A percentile compares a stretch with the other conserved stretches of the same genome.
phyloP scores from a whole-genome alignment of 2,888 invertebrate species.

The Xestobium rufovillosum region DNA sequence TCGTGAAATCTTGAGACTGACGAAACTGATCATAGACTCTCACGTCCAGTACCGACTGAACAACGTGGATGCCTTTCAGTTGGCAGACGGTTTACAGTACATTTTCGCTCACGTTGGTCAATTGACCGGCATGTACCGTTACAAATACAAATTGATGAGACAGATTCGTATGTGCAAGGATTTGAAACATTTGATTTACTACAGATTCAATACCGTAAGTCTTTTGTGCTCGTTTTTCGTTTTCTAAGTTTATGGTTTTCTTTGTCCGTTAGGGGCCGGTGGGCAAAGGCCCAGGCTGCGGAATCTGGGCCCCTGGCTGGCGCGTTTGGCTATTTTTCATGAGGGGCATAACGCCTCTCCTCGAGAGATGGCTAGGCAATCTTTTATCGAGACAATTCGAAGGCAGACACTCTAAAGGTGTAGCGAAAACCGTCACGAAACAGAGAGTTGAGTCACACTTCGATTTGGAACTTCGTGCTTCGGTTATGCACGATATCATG shows the following conservation, averaged over 20 bases:
- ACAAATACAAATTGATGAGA: constrained; percentile 97
- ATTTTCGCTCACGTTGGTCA: constrained; percentile 99
- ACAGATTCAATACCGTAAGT: constrained; percentile 94
- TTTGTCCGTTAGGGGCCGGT: constrained; percentile 72
- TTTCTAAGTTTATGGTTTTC: constrained; percentile 5
- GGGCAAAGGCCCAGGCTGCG: constrained; percentile 97
- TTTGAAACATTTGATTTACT: constrained; percentile 97
- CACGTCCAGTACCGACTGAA: constrained; percentile 99
- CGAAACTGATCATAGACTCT: constrained; percentile 97
- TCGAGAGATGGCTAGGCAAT: constrained; percentile 99
- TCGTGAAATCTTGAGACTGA: constrained; percentile 95
- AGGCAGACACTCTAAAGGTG: constrained; percentile 98
- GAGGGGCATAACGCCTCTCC: constrained; percentile 94
- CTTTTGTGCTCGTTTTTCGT: no score
- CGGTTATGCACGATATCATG: constrained; percentile 96
- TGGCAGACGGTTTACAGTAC: constrained; percentile 97
- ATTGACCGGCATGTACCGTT: constrained; percentile 98
- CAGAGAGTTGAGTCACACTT: constrained; percentile 99
- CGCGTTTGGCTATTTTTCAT: constrained; percentile 99
- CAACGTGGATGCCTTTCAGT: constrained; percentile 98
- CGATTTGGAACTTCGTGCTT: constrained; percentile 95
- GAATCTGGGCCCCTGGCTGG: constrained; percentile 99
- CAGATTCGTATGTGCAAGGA: constrained; percentile 99
- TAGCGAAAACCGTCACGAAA: constrained; percentile 99
- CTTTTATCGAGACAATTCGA: constrained; percentile 97